Base-by-base conservation (phyloP, 1,140 invertebrate species). In the Calephelis virginiensis region DNA sequence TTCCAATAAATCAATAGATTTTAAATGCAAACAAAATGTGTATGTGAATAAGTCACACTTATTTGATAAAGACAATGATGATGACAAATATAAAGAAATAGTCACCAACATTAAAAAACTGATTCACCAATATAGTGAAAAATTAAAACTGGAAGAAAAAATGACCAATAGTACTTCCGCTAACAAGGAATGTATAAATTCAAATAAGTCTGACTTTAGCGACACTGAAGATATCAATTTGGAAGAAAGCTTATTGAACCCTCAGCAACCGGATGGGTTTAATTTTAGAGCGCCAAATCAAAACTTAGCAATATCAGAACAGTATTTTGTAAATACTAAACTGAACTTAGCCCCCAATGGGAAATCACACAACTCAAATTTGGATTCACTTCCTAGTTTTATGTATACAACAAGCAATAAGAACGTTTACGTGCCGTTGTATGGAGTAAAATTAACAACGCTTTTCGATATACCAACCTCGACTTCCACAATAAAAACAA, bases 81-180 rank as follows among this genome's bases (percentile, higher is more conserved):
- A 10, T 2, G 48, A 12, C 37, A 68, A 38, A 45, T 75, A 76
- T 14, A 73, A 72, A 67, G 67, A 73, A 5, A 80, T 68, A 17
- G 61, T 71, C 59, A 46, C 40, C 38, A 63, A 66, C 45, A 65
- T 73, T 9, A 65, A 71, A 63, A 50, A 59, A 17, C 59, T 76
- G 59, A 59, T 74, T 17, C 43, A 69, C 61, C 63, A 67, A 50
- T 70, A 69, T 40, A 59, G 56, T 48, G 47, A 70, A 67, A 59
- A 70, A 50, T 46, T 59, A n/a, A 59, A 50, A 40, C 14, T 17
- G 46, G 8, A 49, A 64, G 9, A 63, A 12, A 47, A 38, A 7
- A 8, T 53, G 40, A 13, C 12, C 61, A 40, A 63, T 37, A 64
- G 37, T 17, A 53, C 50, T 9, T 53, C 17, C 6, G 28, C 17